Percentiles rank a stretch among this genome's conserved stretches.
Evolutionary conservation across 1,140 invertebrate genomes (phyloP).

Genomic region (Panagrolaimus sp.): DNA sequence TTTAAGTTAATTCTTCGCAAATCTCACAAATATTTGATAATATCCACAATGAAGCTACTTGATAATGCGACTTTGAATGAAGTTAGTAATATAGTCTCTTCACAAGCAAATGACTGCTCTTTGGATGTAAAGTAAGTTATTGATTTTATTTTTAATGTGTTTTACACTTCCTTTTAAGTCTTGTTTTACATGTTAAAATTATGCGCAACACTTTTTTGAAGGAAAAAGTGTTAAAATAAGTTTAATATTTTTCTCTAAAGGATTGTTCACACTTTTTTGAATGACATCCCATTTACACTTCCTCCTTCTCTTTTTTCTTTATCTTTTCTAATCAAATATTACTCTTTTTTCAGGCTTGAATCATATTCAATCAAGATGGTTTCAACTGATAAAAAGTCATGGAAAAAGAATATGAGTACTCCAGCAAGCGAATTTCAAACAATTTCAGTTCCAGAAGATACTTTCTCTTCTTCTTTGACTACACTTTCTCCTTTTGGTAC

Average conservation of each 20-base stretch:
- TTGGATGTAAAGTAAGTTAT: conserved; percentile 51
- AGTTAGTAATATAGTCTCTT: conserved; percentile 35
- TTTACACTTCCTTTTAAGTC: not conserved
- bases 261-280: conserved; percentile 21
- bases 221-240: not conserved
- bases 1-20: too few relatives aligned
- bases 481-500: conserved; percentile 17
- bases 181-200: not conserved
- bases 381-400: conserved; percentile 53
- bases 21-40: not conserved
- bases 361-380: conserved; percentile 59
- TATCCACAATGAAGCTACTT: conserved; percentile 50
- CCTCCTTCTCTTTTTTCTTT: not conserved
- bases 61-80: conserved; percentile 50
- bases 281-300: not conserved
- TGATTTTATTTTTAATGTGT: conserved; percentile 5
- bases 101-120: conserved; percentile 44
- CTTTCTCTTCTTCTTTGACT: not conserved
- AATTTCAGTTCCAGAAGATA: conserved; percentile 51
- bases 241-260: not conserved
- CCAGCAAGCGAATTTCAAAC: conserved; percentile 42
- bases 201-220: not conserved
- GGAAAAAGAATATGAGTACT: conserved; percentile 44
- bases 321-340: not conserved
- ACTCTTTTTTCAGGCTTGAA: conserved; percentile 48